Base-by-base conservation (phyloP, 1,140 invertebrate species). In the Lerema accius region DNA sequence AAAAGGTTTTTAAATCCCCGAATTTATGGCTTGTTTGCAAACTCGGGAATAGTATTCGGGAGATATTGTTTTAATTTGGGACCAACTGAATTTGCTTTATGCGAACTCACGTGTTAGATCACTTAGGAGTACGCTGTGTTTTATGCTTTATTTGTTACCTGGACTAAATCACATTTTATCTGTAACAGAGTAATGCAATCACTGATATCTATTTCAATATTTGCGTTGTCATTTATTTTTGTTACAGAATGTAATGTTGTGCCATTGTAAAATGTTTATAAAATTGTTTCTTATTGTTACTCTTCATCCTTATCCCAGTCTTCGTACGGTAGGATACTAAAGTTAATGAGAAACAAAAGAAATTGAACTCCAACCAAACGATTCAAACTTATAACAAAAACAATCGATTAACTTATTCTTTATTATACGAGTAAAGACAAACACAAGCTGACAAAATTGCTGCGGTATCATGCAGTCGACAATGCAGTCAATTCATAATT, bases 1-100 rank as follows among this genome's bases (percentile, higher is more conserved):
- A 82, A 85, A 85, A 83, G 78, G 75, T 75, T 83, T 84, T 85
- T 78, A 83, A 85, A 85, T 83, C 80, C 78, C 71, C 71, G 46
- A 78, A 85, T 85, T 83, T 85, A 83, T 80, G 77, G 80, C 79
- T 77, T 85, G 80, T 85, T 85, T 85, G 74, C 65, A 67, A 59
- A 65, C 40, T 28, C 63, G 42, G 69, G 70, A 71, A 82, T 78
- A 78, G 65, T 80, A 78, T 82, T 82, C 69, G 71, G 66, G 58
- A 56, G 72, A 78, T 79, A 76, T 80, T 82, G 78, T 80, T 80
- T 80, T 78, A 78, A 76, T 75, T 71, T 65, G 23, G 43, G 45
- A 48, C 32, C 55, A 64, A 61, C 13, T 56, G 39, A 43, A 46
- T 19, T 59, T 65, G 69, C 66, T 80, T 73, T 73, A 78, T 78